These are phyloP conservation scores for Limenitis arthemis DNA, from an alignment of 2,888 invertebrate genomes.

Conservation along the genomic window DNA sequence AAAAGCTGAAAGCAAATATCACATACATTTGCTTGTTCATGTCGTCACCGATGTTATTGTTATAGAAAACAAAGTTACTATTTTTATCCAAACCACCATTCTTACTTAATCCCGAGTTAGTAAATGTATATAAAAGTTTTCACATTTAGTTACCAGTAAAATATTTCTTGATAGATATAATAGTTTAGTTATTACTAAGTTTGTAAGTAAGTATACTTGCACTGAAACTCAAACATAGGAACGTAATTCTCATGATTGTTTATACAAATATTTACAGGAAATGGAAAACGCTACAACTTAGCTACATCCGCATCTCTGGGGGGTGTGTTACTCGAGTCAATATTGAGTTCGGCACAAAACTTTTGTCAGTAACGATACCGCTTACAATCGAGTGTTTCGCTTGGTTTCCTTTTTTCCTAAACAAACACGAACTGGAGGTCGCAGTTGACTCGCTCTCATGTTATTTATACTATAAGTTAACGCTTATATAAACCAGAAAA, in stretches of 20 bases:
- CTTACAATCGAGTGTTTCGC: slow-evolving; percentile 9
- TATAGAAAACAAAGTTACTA: too few relatives aligned
- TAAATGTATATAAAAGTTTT: too few relatives aligned
- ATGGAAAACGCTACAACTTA: background rate
- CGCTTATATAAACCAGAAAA: slow-evolving; percentile 12
- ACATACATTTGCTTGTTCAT: too few relatives aligned
- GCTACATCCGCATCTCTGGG: slow-evolving; percentile 1
- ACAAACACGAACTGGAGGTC: slow-evolving; percentile 12
- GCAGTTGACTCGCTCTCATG: slow-evolving; percentile 8
- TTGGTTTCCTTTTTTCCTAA: slow-evolving; percentile 14
- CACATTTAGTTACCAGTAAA: too few relatives aligned
- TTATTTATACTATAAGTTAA: slow-evolving; percentile 17
- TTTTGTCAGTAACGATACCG: slow-evolving; percentile 10
- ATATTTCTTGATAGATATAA: too few relatives aligned
- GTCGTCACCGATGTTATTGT: too few relatives aligned
- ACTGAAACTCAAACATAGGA: too few relatives aligned
- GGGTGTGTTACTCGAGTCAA: slow-evolving; percentile 7
- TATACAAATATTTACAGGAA: background rate
- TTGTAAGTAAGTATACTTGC: too few relatives aligned
- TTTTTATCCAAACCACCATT: too few relatives aligned
- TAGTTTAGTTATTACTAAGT: too few relatives aligned
- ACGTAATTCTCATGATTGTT: background rate
- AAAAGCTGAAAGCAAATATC: too few relatives aligned
- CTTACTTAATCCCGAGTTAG: too few relatives aligned
- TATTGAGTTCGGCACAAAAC: slow-evolving; percentile 7